A percentile compares a stretch with the other conserved stretches of the same genome.
These are phyloP conservation scores for Abscondita cerata DNA, from an alignment of 2,888 invertebrate species.

Conservation along the genomic window DNA sequence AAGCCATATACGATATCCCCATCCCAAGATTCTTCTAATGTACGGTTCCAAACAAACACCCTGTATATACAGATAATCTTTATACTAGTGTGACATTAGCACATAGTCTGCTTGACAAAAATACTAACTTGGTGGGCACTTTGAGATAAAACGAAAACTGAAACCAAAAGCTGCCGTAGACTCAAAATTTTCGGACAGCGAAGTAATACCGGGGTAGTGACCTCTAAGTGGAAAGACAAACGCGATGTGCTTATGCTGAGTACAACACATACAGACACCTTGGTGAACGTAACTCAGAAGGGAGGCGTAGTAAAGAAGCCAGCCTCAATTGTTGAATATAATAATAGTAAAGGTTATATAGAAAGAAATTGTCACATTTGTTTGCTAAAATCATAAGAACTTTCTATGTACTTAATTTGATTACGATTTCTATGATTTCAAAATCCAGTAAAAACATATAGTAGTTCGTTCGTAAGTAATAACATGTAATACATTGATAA, in stretches of 20 bases:
- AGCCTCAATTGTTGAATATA: neutral
- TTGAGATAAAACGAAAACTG: neutral
- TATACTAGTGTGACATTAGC: slow-evolving; percentile 4
- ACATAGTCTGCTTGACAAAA: neutral
- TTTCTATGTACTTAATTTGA: too few relatives aligned
- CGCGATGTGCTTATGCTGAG: neutral
- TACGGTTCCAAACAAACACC: too few relatives aligned
- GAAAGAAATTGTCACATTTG: too few relatives aligned
- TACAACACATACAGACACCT: neutral
- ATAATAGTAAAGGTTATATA: neutral
- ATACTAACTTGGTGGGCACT: neutral
- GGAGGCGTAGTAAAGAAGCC: neutral
- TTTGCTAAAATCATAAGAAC: too few relatives aligned
- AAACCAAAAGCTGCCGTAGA: neutral
- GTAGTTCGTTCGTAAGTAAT: too few relatives aligned
- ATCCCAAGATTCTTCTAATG: too few relatives aligned
- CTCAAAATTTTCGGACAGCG: neutral
- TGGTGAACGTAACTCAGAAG: neutral
- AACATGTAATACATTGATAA: too few relatives aligned
- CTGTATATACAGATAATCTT: too few relatives aligned
- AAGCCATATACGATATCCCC: too few relatives aligned
- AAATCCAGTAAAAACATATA: too few relatives aligned
- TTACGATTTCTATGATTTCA: too few relatives aligned
- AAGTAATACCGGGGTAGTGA: neutral
- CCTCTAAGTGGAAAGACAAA: slow-evolving; percentile 4